These are phyloP conservation scores for Cephalopachus bancanus DNA, from an alignment of 2,797 vertebrate species.

Conservation along the genomic window DNA sequence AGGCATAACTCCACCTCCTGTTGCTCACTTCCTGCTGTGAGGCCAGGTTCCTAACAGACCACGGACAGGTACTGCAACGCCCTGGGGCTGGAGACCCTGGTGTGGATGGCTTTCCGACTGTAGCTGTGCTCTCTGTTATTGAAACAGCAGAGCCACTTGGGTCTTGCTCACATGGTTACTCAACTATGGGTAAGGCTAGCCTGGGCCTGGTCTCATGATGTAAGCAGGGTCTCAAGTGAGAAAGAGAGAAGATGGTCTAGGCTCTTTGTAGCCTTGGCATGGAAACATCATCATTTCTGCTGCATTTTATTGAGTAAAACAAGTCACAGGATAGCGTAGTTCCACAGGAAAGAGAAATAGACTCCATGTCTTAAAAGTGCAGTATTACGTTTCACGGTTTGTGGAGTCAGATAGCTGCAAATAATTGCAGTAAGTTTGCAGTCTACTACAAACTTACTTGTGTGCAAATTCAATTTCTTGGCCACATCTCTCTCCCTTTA, in stretches of 20 bases:
- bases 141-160: background rate
- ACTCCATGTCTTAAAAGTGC: accelerated
- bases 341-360: background rate
- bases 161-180: background rate
- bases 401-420: too few species aligned
- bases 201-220: accelerated
- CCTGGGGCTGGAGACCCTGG: too few species aligned
- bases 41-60: too few species aligned
- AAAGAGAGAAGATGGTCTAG: accelerated
- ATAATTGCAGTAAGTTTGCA: accelerated
- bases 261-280: accelerated
- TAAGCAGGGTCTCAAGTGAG: background rate
- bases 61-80: too few species aligned
- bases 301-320: accelerated
- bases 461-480: accelerated
- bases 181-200: accelerated
- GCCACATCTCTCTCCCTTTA: accelerated
- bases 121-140: background rate
- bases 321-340: background rate
- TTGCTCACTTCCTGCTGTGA: too few species aligned
- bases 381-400: accelerated
- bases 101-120: background rate
- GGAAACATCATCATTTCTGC: too few species aligned
- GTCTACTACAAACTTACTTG: accelerated
- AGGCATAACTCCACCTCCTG: too few species aligned